Evolutionary conservation across 1,140 invertebrate genomes (phyloP), one percentile per base, ranked within the genome.

Genomic region (Aphelenchoides fujianensis): DNA sequence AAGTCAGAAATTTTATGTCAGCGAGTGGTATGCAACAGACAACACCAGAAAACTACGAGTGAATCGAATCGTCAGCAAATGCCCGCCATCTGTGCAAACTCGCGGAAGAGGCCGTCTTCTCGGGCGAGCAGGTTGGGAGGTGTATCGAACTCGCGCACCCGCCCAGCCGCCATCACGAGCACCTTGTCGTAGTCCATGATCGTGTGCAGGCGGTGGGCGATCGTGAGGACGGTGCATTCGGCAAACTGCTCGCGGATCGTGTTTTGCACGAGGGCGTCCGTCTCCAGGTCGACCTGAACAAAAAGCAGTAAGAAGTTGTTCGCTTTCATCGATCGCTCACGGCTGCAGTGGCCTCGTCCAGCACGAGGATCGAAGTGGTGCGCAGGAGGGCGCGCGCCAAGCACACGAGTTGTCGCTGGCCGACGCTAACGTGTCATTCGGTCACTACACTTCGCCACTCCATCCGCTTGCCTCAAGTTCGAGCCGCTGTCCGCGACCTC

Each of bases 161-260:
- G 85, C 9, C 95, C 95, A 77, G 89, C 90, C 86, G 95, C 92
- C 79, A 97, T 86, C 31, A 97, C 94, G 84, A 97, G 90, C 36
- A 97, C 91, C 19, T 66, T 36, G 73, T 87, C 84, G 82, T 84
- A 87, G 62, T 85, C 80, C 28, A 88, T 73, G n/a, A 89, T 85
- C n/a, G 88, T 88, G 70, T 88, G 82, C 1, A 89, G 76, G 68
- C 88, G 79, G 78, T 89, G 88, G 37, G 88, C 88, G 72, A 89
- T 88, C 36, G 86, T 87, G 16, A 89, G 80, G 68, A 89, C 85
- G 3, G 88, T 89, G 72, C 86, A 88, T 63, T 86, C 79, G 12
- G 72, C 68, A 81, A 89, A 88, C 41, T 84, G 71, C 31, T 79
- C 69, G 34, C 74, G 62, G 54, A 85, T 85, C 2, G 82, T 84